phyloP scores from a whole-genome alignment of 2,888 invertebrate species.

The Lydus trimaculatus region DNA sequence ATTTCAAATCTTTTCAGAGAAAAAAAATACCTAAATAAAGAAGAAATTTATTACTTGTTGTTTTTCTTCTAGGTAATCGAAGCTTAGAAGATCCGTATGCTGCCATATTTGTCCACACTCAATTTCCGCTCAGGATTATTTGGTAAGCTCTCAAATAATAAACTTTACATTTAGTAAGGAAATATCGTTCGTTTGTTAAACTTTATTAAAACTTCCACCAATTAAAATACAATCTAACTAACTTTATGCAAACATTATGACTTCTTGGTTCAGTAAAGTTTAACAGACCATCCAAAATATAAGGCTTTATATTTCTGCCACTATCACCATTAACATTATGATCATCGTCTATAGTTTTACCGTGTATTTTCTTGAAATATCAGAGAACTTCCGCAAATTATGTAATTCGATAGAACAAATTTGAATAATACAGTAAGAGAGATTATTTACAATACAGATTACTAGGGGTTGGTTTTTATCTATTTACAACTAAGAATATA shows the following conservation, averaged over 20 bases:
- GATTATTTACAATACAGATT: too few relatives aligned
- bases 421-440: too few relatives aligned
- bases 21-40: not conserved
- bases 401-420: slow-evolving; percentile 49
- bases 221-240: slow-evolving; percentile 48
- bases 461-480: too few relatives aligned
- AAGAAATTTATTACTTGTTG: too few relatives aligned
- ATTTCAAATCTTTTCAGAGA: not conserved
- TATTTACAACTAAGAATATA: too few relatives aligned
- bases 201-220: slow-evolving; percentile 36
- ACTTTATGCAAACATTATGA: slow-evolving; percentile 47
- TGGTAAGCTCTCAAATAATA: slow-evolving; percentile 67
- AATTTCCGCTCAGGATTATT: slow-evolving; percentile 89
- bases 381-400: slow-evolving; percentile 50
- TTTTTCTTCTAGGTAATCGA: slow-evolving; percentile 68
- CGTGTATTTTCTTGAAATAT: slow-evolving; percentile 51
- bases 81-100: slow-evolving; percentile 81
- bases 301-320: slow-evolving; percentile 23
- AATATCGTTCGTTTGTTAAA: not conserved
- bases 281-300: slow-evolving; percentile 26
- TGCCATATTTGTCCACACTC: slow-evolving; percentile 89
- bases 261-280: slow-evolving; percentile 44
- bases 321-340: too few relatives aligned
- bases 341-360: too few relatives aligned
- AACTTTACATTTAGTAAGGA: not conserved